phyloP scores from a whole-genome alignment of 2,797 vertebrate genomes.

The Pyrocephalus nanus region DNA sequence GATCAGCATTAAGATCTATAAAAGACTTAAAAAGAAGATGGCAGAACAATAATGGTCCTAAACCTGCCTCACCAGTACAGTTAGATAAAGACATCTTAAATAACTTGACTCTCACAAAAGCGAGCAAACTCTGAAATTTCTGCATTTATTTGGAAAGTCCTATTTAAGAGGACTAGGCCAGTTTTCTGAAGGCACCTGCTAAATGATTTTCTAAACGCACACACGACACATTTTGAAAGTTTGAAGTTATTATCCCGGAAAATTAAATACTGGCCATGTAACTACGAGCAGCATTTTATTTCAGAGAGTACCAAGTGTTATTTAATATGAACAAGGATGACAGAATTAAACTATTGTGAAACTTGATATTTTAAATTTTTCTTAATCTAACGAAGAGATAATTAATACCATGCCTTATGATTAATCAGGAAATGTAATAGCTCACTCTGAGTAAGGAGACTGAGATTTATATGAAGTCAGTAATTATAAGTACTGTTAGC shows the following conservation, averaged over 20 bases:
- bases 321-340: neutral
- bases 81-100: neutral
- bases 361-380: slow-evolving; percentile 17
- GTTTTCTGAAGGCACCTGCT: neutral
- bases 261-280: neutral
- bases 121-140: neutral
- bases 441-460: neutral
- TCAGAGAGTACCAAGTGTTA: neutral
- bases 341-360: slow-evolving; percentile 14
- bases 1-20: neutral
- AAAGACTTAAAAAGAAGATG: neutral
- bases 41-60: neutral
- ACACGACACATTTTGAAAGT: neutral
- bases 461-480: neutral
- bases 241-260: neutral
- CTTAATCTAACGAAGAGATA: slow-evolving; percentile 7
- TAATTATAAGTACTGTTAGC: neutral
- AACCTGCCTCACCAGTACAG: neutral
- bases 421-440: slow-evolving; percentile 23
- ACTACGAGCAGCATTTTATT: neutral
- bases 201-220: neutral
- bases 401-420: slow-evolving; percentile 1
- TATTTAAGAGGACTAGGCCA: neutral
- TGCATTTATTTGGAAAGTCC: neutral
- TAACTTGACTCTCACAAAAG: neutral